Percentiles rank a stretch among this genome's conserved stretches.
phyloP scores from a whole-genome alignment of 2,888 invertebrate species.

The Tetropium fuscum region DNA sequence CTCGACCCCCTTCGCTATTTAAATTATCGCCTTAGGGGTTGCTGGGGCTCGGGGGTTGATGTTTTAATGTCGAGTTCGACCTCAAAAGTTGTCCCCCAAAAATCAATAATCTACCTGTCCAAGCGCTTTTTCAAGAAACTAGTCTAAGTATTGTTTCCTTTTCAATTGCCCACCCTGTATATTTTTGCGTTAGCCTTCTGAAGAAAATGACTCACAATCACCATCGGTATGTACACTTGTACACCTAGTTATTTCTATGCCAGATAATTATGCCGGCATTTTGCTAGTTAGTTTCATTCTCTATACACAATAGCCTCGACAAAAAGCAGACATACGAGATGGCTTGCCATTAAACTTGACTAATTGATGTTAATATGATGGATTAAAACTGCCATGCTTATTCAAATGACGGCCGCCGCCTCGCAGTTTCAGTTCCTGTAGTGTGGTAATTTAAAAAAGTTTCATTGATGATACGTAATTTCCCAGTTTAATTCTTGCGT shows the following conservation, averaged over 20 bases:
- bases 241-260: constrained; percentile 22
- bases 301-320: constrained; percentile 19
- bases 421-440: constrained; percentile 23
- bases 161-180: too few relatives aligned
- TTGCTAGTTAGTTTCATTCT: constrained; percentile 21
- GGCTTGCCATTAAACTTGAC: constrained; percentile 27
- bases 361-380: constrained; percentile 29
- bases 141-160: too few relatives aligned
- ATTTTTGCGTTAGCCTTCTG: constrained; percentile 29
- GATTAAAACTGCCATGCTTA: constrained; percentile 28
- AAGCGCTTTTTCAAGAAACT: too few relatives aligned
- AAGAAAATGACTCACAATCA: constrained; percentile 30
- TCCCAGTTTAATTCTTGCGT: too few relatives aligned
- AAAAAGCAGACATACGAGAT: constrained; percentile 13
- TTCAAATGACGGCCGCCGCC: constrained; percentile 16
- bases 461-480: constrained; percentile 2
- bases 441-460: constrained; percentile 1
- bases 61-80: too few relatives aligned
- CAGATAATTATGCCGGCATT: constrained; percentile 22
- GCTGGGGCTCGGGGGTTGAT: too few relatives aligned
- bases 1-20: too few relatives aligned
- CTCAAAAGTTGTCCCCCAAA: too few relatives aligned
- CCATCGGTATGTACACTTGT: constrained; percentile 16
- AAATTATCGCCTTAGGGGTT: too few relatives aligned
- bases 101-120: too few relatives aligned